Conservation (phyloP, 2,888 invertebrate species). For the Phragmatobia fuliginosa region DNA sequence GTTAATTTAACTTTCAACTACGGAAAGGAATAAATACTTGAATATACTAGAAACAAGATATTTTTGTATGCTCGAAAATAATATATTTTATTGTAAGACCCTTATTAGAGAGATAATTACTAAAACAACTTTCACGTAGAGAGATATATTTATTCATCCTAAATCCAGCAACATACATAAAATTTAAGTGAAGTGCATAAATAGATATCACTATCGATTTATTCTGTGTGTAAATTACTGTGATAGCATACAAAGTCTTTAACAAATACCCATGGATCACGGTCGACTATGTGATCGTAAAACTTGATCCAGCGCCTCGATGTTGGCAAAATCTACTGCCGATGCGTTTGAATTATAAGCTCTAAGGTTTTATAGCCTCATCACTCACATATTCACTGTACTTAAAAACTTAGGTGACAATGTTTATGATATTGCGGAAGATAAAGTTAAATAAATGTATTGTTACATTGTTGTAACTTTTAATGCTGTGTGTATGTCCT, state of each 20-base stretch:
- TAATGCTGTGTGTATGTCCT: neutral
- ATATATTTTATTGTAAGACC: neutral
- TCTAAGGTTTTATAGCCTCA: constrained; percentile 54
- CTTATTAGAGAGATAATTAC: neutral
- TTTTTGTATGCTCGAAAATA: no score
- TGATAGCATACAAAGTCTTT: constrained; percentile 10
- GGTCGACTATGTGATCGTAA: constrained; percentile 57
- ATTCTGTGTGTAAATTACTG: neutral
- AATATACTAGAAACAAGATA: neutral
- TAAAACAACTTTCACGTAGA: neutral
- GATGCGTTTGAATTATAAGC: constrained; percentile 57
- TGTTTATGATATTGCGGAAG: constrained; percentile 19
- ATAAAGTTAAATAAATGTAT: constrained; percentile 1
- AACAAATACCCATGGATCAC: constrained; percentile 50
- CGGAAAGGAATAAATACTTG: neutral
- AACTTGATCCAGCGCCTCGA: constrained; percentile 57
- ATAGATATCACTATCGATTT: neutral
- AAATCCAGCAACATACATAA: neutral
- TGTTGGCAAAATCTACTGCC: constrained; percentile 52
- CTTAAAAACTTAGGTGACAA: constrained; percentile 14
- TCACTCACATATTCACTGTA: constrained; percentile 33
- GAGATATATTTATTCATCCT: neutral
- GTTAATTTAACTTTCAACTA: neutral
- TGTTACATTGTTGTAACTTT: neutral
- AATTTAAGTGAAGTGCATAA: neutral